phyloP scores from a whole-genome alignment of 2,888 invertebrate genomes.

The Tenthredo mesomela region DNA sequence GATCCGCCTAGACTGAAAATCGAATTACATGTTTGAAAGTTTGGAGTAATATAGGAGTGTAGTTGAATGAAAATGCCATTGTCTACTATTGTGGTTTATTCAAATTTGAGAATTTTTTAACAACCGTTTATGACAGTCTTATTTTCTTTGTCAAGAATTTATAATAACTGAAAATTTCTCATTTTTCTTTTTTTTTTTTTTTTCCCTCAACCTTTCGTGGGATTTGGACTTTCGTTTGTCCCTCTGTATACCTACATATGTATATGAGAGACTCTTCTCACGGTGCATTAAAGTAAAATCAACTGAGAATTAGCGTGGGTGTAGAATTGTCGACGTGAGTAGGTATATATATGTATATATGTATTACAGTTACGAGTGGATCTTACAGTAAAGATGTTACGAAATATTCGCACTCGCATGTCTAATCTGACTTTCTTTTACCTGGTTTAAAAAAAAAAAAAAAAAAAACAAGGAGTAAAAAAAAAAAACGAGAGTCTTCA shows the following conservation, averaged over 20 bases:
- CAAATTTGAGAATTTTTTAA: not conserved
- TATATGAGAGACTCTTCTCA: not conserved
- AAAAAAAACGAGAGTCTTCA: slow-evolving; percentile 16
- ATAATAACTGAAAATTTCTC: not conserved
- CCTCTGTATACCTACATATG: not conserved
- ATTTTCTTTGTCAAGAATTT: not conserved
- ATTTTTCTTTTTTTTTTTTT: too few species aligned
- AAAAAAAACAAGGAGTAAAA: not conserved
- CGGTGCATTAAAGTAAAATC: not conserved
- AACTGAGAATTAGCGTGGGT: slow-evolving; percentile 19
- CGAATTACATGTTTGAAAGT: slow-evolving; percentile 23
- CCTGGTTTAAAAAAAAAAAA: not conserved
- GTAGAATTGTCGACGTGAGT: not conserved
- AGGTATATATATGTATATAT: too few species aligned
- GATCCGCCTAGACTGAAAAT: not conserved
- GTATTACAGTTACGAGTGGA: slow-evolving; percentile 14
- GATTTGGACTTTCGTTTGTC: slow-evolving; percentile 11
- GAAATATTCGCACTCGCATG: slow-evolving; percentile 31
- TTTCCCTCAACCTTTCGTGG: not conserved
- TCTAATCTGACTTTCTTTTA: slow-evolving; percentile 42
- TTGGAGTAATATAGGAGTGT: not conserved
- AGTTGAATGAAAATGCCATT: not conserved
- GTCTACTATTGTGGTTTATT: not conserved
- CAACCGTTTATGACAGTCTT: not conserved
- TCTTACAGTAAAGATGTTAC: slow-evolving; percentile 19